Base-by-base conservation (phyloP, 2,797 vertebrate species). In the Octomys mimax region DNA sequence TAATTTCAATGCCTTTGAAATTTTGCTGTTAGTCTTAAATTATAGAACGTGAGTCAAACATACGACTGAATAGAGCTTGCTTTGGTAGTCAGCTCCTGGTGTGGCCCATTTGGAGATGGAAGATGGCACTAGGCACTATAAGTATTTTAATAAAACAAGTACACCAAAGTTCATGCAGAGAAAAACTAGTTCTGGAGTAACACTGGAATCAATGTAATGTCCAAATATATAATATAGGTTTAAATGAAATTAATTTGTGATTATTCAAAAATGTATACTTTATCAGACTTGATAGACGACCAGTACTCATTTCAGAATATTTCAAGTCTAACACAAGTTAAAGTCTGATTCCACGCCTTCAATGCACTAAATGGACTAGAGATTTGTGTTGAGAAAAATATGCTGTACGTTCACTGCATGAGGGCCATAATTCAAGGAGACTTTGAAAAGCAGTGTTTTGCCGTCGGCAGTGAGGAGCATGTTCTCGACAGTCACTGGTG, bases 231-330 rank as follows among this genome's bases (percentile, higher is more conserved):
- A 84, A 57, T 61, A 85, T 52, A 97, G 93, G 96, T 96, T 93
- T 97, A 94, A 96, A 95, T 96, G 94, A 94, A 95, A 95, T 96
- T 93, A 73, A 94, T 80, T 95, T 96, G 73, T 88, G 64, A 62
- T 61, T 46, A 28, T 83, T 85, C 75, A 49, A 78, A 87, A 88
- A 90, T n/a, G 66, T 42, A 52, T 42, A 59, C 61, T 73, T 88
- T 82, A 28, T 86, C 12, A 26, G 33, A 66, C n/a, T 84, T 61
- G 19, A 66, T 36, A 31, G n/a, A 54, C 42, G 49, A 49, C 49
- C 26, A 49, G 31, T 85, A 68, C 49, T n/a, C 84, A 82, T 46
- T 75, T 8, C 49, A 39, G 73, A 49, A 28, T 52, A 70, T 33
- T 93, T 68, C 61, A 46, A 28, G 42, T 77, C 42, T 31, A 77